These are phyloP conservation scores for Sympetrum striolatum DNA, from an alignment of 2,888 invertebrate species.

Conservation along the genomic window DNA sequence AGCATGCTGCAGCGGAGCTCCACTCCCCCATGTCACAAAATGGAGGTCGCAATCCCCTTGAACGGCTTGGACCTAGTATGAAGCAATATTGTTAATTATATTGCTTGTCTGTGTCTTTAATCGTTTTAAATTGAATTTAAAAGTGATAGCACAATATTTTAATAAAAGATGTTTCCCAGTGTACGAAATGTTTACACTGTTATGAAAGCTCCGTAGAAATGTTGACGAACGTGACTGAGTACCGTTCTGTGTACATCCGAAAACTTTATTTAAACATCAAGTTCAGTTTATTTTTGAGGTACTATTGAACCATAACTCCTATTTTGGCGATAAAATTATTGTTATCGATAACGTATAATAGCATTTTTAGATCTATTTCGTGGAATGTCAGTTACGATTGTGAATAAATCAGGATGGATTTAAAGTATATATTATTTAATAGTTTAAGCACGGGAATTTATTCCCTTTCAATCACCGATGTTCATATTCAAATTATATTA, in stretches of 20 bases:
- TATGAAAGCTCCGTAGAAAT: conserved; percentile 22
- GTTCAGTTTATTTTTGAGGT: neutral
- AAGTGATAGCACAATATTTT: conserved; percentile 2
- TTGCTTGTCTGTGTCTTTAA: neutral
- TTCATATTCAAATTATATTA: no score
- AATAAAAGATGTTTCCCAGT: neutral
- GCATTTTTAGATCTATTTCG: neutral
- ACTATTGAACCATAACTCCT: neutral
- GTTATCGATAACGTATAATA: neutral
- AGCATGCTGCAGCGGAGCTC: conserved; percentile 52
- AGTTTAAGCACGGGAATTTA: no score
- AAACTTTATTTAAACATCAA: conserved; percentile 6
- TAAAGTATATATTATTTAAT: neutral
- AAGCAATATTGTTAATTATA: conserved; percentile 36
- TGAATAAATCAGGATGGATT: neutral
- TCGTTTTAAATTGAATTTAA: conserved; percentile 10
- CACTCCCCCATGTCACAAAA: conserved; percentile 52
- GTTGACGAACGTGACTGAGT: conserved; percentile 41
- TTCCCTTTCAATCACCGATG: no score
- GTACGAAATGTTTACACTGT: neutral
- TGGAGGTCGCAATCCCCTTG: conserved; percentile 51
- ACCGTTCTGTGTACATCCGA: conserved; percentile 33
- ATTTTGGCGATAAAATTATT: neutral
- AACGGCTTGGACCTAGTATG: conserved; percentile 48
- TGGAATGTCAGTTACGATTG: neutral